A percentile compares a stretch with the other conserved stretches of the same genome.
Conservation (phyloP, 2,113 vertebrate genomes). For the Ovis canadensis region DNA sequence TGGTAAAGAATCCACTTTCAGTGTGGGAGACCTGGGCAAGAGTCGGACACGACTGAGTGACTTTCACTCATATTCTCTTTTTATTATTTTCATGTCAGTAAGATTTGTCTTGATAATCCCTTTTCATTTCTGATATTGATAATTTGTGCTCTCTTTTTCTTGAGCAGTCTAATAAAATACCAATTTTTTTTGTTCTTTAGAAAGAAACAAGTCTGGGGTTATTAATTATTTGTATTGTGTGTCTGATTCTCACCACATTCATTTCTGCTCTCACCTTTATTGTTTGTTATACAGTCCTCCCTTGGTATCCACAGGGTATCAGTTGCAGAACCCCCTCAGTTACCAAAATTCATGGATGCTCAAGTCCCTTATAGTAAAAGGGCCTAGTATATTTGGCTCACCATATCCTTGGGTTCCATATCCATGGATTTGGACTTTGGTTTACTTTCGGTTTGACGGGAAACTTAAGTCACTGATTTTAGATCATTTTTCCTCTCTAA, state of each 20-base stretch:
- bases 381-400: background rate
- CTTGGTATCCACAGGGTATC: background rate
- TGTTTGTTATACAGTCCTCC: background rate
- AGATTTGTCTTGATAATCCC: background rate
- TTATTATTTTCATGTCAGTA: background rate
- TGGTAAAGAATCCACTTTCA: background rate
- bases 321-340: background rate
- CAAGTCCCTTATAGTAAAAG: background rate
- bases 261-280: background rate
- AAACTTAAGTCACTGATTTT: background rate
- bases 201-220: background rate
- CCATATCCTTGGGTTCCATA: background rate
- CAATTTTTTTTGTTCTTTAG: background rate
- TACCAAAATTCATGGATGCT: background rate
- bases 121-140: background rate
- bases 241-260: background rate
- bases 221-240: background rate
- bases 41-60: background rate
- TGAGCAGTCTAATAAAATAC: background rate
- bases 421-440: background rate
- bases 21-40: background rate
- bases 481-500: background rate
- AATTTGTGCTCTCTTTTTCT: background rate
- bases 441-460: background rate
- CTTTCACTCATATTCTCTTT: background rate